phyloP scores from a whole-genome alignment of 2,888 invertebrate species.

The Drosophila kambysellisi region DNA sequence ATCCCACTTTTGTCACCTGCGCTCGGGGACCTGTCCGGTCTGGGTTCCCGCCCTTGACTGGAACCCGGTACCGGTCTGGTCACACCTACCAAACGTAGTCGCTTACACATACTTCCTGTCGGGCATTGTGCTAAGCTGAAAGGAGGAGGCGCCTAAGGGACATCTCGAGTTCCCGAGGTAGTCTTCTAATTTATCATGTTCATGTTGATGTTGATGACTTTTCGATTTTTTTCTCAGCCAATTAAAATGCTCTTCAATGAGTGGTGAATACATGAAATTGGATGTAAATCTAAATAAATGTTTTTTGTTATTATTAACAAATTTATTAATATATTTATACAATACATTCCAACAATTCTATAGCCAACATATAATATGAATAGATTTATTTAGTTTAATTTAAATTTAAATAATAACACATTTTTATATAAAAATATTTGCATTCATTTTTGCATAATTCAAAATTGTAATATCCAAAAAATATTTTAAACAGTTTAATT shows the following conservation, averaged over 20 bases:
- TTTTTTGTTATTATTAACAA: too few relatives aligned
- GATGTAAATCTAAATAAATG: too few relatives aligned
- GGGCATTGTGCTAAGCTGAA: not conserved
- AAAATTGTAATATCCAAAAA: too few relatives aligned
- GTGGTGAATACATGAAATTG: not conserved
- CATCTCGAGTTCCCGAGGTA: constrained; percentile 10
- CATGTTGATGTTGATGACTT: constrained; percentile 16
- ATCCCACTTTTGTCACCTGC: constrained; percentile 64
- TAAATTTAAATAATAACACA: not conserved
- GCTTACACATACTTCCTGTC: constrained; percentile 1
- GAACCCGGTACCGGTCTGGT: constrained; percentile 4
- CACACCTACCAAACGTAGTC: constrained; percentile 22
- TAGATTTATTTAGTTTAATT: not conserved
- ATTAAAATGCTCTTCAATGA: not conserved
- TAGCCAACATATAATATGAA: too few relatives aligned
- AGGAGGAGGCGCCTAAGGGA: constrained; percentile 3
- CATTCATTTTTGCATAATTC: not conserved
- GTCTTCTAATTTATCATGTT: constrained; percentile 9
- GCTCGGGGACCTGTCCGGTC: constrained; percentile 20
- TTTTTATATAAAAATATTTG: not conserved
- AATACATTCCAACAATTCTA: not conserved
- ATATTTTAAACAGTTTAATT: too few relatives aligned
- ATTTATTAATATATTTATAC: too few relatives aligned
- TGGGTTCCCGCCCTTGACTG: constrained; percentile 8
- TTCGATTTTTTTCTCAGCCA: not conserved